phyloP scores from a whole-genome alignment of 2,797 vertebrate genomes.

The Lophura swinhoii region DNA sequence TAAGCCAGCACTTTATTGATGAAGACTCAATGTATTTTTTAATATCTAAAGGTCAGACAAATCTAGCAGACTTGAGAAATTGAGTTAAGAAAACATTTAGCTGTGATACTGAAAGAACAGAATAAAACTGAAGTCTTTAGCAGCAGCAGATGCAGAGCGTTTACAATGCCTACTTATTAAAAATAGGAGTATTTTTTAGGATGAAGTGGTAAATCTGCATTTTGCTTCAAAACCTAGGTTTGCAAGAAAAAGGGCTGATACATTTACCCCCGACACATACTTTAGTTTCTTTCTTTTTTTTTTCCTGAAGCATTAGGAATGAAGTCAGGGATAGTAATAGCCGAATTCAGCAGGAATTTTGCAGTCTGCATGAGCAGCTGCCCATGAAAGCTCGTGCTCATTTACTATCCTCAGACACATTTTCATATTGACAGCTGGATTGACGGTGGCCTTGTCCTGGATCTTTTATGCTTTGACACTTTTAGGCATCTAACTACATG shows the following conservation, averaged over 20 bases:
- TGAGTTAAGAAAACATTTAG: conserved; percentile 62
- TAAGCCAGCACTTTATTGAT: conserved; percentile 49
- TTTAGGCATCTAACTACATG: background rate
- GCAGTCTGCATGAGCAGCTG: background rate
- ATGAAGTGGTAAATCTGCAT: background rate
- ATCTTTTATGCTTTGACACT: background rate
- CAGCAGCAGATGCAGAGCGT: background rate
- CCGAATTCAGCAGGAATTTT: background rate
- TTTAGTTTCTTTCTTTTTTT: background rate
- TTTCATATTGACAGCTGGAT: conserved; percentile 8
- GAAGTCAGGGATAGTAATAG: background rate
- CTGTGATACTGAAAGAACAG: conserved; percentile 39
- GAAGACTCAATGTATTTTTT: conserved; percentile 19
- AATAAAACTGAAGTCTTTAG: conserved; percentile 32
- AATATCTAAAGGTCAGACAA: conserved; percentile 58
- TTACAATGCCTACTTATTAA: conserved; percentile 4
- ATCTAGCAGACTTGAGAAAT: conserved; percentile 45
- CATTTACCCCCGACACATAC: background rate
- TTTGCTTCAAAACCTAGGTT: background rate
- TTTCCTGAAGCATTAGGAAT: background rate
- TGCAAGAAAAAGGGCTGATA: background rate
- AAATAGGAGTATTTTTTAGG: background rate
- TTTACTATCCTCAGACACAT: background rate
- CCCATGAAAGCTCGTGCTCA: background rate
- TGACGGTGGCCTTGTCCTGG: background rate